Percentiles rank a stretch among this genome's conserved stretches.
phyloP scores from a whole-genome alignment of 2,113 vertebrate genomes.

The Piaya cayana region DNA sequence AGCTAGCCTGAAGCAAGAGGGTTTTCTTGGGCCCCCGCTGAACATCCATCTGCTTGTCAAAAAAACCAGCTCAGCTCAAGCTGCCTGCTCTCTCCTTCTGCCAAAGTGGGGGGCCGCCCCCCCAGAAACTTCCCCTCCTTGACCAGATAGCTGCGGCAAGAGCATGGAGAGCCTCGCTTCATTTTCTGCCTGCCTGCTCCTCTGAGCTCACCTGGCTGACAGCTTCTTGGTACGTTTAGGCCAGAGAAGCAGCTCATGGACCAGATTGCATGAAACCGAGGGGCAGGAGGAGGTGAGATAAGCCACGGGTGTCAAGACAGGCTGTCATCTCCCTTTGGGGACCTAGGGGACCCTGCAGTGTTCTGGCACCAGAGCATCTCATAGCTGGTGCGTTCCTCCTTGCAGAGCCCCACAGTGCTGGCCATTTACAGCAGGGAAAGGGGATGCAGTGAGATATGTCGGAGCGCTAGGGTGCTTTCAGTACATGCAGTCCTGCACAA shows the following conservation, averaged over 20 bases:
- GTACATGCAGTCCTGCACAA: rapidly evolving
- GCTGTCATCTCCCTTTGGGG: background rate
- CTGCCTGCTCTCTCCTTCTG: conserved; percentile 1
- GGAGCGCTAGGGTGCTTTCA: background rate
- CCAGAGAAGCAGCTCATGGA: background rate
- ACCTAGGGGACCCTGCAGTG: background rate
- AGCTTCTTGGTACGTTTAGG: rapidly evolving
- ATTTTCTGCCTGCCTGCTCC: conserved; percentile 2
- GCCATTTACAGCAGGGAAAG: background rate
- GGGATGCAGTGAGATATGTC: rapidly evolving
- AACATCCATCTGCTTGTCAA: conserved; percentile 33
- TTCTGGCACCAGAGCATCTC: rapidly evolving
- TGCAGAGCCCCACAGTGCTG: rapidly evolving
- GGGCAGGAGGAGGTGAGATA: background rate
- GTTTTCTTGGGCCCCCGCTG: conserved; percentile 30
- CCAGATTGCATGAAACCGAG: background rate
- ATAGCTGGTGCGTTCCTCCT: background rate
- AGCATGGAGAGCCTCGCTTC: background rate
- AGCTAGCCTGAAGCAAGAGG: background rate
- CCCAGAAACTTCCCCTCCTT: background rate
- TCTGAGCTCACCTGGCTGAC: background rate
- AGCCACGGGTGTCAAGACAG: background rate
- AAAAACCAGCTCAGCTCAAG: background rate
- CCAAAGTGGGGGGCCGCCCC: background rate
- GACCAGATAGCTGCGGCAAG: background rate